Base-by-base conservation (phyloP, 2,113 vertebrate genomes). In the Stictonetta naevosa region DNA sequence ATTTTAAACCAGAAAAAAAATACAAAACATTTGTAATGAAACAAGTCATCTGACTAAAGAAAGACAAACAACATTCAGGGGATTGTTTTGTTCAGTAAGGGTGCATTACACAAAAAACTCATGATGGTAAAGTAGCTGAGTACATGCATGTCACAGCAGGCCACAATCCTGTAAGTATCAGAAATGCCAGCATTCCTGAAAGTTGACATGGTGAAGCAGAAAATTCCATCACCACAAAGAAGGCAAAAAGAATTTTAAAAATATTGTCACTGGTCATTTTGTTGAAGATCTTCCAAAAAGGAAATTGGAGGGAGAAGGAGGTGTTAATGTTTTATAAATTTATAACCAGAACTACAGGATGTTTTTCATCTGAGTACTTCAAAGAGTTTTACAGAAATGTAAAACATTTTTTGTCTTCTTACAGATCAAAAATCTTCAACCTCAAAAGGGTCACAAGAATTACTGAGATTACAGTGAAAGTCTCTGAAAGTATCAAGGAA, bases 1-100 rank as follows among this genome's bases (percentile, higher is more conserved):
- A 97, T 80, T 96, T 96, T 88, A 92, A 95, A 92, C 33, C 46
- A 87, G 78, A 88, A 94, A 76, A 46, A 1, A 3, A 81, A 80
- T 56, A 69, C 16, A 36, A 38, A 75, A 62, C 62, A 42, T 56
- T 83, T 64, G 9, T 23, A 84, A 90, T 11, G 86, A 85, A 74
- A 46, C 2, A 25, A 72, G 31, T 48, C 4, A 84, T 56, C 42
- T 88, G 77, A 72, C 42, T 38, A 36, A 73, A 93, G 11, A 31
- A 4, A 83, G 34, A 73, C 22, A 89, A 64, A 59, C 28, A 75
- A 26, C 6, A 13, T 73, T 74, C 16, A 72, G 83, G 48, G 11
- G 34, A 34, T 0, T 46, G 2, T 52, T 86, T 60, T 83, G 36
- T 46, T 80, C 52, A 68, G 16, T n/a, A 60, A 87, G 22, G 6